Evolutionary conservation across 2,888 invertebrate genomes (phyloP), one percentile per base, ranked within the genome.

Genomic region (Rugalucina vietnamica): DNA sequence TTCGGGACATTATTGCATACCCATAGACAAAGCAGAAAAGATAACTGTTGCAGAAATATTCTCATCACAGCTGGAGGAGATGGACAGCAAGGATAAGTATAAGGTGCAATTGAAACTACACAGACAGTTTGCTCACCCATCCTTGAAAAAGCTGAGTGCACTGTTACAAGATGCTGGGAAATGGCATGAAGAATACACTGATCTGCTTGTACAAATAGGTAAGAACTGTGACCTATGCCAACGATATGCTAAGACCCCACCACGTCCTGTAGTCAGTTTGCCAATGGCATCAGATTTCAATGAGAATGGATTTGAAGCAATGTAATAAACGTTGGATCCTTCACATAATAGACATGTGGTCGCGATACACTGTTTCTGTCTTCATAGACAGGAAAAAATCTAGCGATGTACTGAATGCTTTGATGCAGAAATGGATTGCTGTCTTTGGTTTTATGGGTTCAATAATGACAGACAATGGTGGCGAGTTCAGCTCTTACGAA

Each of bases 81-180:
- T 39, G 60, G 21, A 54, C 21, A 21, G 54, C 60, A 60, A 60
- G 18, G 24, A 60, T 29, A 24, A 60, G 60, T 60, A 60, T 60
- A 29, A 24, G 29, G 18, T 27, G 29, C 60, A 29, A 29, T 18
- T 27, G 54, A n/a, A n/a, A n/a, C n/a, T n/a, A n/a, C n/a, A n/a
- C n/a, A n/a, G n/a, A n/a, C n/a, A n/a, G n/a, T n/a, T n/a, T n/a
- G n/a, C n/a, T n/a, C n/a, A n/a, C n/a, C n/a, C n/a, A n/a, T n/a
- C n/a, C n/a, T n/a, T 54, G 54, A 21, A 54, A 54, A 81, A 34
- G 49, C 54, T 84, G 27, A 43, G n/a, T 34, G 75, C 82, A 18
- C 49, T 85, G 14, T 49, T 85, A 43, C 32, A 79, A 36, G 82
- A 83, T 79, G 79, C 79, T 43, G 78, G 82, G 32, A 60, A 37